Evolutionary conservation across 2,113 vertebrate species (phyloP).

Genomic region (Malurus elegans): DNA sequence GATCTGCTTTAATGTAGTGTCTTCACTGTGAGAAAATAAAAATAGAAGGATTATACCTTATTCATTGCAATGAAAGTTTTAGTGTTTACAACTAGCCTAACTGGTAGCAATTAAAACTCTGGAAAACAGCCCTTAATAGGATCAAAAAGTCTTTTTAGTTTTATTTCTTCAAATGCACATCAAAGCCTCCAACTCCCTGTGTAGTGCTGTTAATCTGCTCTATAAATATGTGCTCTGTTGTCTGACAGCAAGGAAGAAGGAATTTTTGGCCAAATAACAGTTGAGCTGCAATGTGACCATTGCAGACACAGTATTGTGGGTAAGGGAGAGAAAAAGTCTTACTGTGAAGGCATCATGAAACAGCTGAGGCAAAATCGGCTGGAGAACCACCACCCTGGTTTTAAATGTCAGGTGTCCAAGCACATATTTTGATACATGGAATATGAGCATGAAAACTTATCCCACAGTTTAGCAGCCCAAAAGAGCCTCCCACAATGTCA

Average conservation of each 20-base stretch:
- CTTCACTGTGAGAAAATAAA: neutral
- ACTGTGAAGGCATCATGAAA: neutral
- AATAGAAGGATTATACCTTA: neutral
- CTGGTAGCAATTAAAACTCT: neutral
- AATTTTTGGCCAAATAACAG: neutral
- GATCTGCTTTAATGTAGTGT: neutral
- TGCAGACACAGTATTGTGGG: neutral
- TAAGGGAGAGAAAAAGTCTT: neutral
- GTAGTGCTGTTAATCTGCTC: neutral
- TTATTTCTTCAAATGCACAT: neutral
- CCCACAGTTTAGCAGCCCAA: neutral
- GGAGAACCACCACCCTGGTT: neutral
- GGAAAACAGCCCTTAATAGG: neutral
- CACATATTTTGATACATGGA: neutral
- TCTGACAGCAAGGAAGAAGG: neutral
- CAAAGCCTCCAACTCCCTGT: neutral
- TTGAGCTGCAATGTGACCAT: neutral
- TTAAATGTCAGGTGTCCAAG: neutral
- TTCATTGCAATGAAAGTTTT: neutral
- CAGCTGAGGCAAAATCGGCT: neutral
- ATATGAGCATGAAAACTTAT: neutral
- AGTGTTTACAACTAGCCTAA: neutral
- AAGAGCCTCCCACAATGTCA: neutral
- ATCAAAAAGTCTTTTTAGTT: neutral
- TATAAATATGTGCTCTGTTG: neutral